Evolutionary conservation across 2,797 vertebrate species (phyloP), one percentile per base, ranked within the genome.

Genomic region (Ciconia nigra): DNA sequence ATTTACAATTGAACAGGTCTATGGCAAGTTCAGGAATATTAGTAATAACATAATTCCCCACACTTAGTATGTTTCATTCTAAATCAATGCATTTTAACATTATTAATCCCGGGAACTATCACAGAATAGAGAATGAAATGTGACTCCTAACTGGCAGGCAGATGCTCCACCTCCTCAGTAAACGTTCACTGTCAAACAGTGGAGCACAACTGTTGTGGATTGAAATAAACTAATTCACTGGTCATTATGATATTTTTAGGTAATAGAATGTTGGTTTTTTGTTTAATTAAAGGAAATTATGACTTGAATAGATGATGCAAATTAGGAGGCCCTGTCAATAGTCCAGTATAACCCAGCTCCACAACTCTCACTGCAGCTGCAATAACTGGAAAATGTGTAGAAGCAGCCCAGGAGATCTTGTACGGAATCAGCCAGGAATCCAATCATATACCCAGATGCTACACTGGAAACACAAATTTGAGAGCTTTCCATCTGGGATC

Each of bases 401-500:
- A 88, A 92, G 67, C 71, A 93, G 70, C 86, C 96, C 87, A 94
- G 96, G 90, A 93, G 80, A 94, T 96, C 57, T 97, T 90, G 66
- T 47, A 94, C 97, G 67, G 81, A 98, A 74, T 54, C 83, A 94
- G 70, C 66, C 87, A 62, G 15, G 86, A 98, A 98, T 71, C 39
- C 90, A 97, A 72, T 94, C 94, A 87, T 70, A 95, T 58, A 81
- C 62, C 85, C 97, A 97, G 93, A 97, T 96, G 96, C 93, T 91
- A 66, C 87, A 46, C 44, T 97, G 92, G 94, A 96, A 97, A 81
- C 79, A 96, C 17, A 93, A 67, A 90, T 63, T 93, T 91, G 88
- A 95, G 74, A 39, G 25, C 54, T 96, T 97, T 98, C 97, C 97
- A 97, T 97, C 96, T 97, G 98, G 97, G 97, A 91, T 89, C 44